Evolutionary conservation across 2,888 invertebrate species (phyloP), one percentile per base, ranked within the genome.

Genomic region (Ormyrus pomaceus): DNA sequence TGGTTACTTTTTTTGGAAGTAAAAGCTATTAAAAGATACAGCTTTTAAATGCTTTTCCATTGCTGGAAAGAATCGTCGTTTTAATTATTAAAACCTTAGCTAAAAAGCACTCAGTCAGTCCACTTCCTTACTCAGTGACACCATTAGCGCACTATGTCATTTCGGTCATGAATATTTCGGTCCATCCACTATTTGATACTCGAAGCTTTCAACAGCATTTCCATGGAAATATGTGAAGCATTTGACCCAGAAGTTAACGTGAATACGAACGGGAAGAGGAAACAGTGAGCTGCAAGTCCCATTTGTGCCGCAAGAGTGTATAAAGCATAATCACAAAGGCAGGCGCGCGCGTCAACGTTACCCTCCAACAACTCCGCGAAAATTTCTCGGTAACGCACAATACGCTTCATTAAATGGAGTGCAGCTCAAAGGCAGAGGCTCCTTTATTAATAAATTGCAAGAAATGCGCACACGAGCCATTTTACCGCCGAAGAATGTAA

Each of bases 371-470:
- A 66, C 48, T 51, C 19, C 45, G 59, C 50, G 62, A 51, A 66
- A 64, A 58, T 74, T 58, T 64, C 74, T 45, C 45, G 10, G 58
- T 34, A 58, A 62, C 62, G 56, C 48, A 48, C 58, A 50, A 56
- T 77, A 56, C 62, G 58, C 70, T 62, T 77, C 51, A 70, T 64
- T 65, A 46, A 53, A 56, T 45, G 53, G 53, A 55, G 11, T 7
- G 34, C 34, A 34, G 34, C 34, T 34, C 34, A 34, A 34, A 34
- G 34, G 13, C 46, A 10, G 6, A 46, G 48, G 34, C 34, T 34
- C 34, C 34, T 4, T 34, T 56, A 11, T 34, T 45, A 64, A 48
- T 46, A 59, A 59, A 70, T 70, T 48, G 58, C 58, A 34, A 10
- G 68, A n/a, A 68, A 68, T 68, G 3, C 48, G 55, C 45, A 13